These are phyloP conservation scores for Chloropsis hardwickii DNA, from an alignment of 2,113 vertebrate genomes.

Conservation along the genomic window DNA sequence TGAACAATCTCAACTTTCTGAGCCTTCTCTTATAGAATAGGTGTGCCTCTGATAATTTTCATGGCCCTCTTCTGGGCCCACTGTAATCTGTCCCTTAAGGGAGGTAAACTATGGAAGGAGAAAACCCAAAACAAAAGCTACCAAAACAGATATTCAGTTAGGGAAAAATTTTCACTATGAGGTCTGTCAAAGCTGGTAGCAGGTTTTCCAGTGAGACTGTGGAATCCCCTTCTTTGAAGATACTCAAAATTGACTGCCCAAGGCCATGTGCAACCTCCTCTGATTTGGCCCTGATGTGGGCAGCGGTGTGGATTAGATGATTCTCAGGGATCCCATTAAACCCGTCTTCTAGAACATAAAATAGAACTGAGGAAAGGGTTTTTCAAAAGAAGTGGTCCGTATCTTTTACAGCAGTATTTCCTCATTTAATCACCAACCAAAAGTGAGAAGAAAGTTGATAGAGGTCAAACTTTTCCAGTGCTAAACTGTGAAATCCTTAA, in stretches of 20 bases:
- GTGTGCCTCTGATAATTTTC: neutral
- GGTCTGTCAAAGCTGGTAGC: neutral
- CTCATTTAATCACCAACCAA: neutral
- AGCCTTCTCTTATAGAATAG: neutral
- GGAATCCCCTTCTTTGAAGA: neutral
- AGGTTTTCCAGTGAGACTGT: neutral
- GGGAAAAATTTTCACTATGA: neutral
- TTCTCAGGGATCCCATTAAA: neutral
- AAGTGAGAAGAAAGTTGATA: neutral
- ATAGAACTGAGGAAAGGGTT: neutral
- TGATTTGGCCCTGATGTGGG: neutral
- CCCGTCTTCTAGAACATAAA: neutral
- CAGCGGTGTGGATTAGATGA: neutral
- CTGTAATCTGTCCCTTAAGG: neutral
- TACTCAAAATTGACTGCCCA: neutral
- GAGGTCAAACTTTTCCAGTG: neutral
- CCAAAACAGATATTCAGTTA: neutral
- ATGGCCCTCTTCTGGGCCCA: neutral
- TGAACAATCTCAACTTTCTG: neutral
- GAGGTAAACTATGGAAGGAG: rapidly evolving
- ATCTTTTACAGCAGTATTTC: neutral
- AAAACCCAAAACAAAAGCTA: neutral
- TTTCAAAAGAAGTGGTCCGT: neutral
- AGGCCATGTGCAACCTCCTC: neutral
- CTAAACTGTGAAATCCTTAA: neutral